Base-by-base conservation (phyloP, 1,140 invertebrate species). In the Agraylea sexmaculata region DNA sequence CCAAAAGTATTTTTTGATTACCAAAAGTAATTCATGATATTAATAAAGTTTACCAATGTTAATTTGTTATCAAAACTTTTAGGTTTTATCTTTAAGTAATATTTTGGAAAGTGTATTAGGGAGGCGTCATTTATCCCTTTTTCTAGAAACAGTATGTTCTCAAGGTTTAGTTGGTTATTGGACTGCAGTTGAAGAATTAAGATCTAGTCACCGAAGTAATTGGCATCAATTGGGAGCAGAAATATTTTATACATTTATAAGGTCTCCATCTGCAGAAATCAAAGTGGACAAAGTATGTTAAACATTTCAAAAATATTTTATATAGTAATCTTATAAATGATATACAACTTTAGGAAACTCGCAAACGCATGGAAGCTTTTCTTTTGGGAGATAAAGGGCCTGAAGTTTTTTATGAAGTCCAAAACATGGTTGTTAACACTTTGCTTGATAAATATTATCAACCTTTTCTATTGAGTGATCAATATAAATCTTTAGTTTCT, bases 401-500 rank as follows among this genome's bases (percentile, higher is more conserved):
- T 29, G 84, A 88, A 60, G 83, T 89, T 16, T 90, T 91, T 62
- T 87, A 81, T 52, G 80, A 87, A 55, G 83, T 88, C 3, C 87
- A 90, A 58, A 75, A 83, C 20, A 74, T 76, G 46, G 78, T 91
- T 7, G 73, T 84, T 15, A 74, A 78, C 51, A 75, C 77, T 0
- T 66, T 92, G 8, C 82, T 91, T 58, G 79, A 88, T 37, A 84
- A 88, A 54, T 85, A 90, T 62, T 93, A 91, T 64, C 78, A 85
- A 20, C 80, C 84, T 0, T 93, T 92, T 58, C 66, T 92, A 27
- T 73, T 87, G 6, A 90, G 85, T 54, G 80, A 87, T 37, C 75
- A 84, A 46, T 91, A 91, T 54, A 80, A 81, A 49, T 75, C 76
- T 49, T 75, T 88, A 58, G 64, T 81, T 32, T 70, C 73, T 42